Evolutionary conservation across 2,113 vertebrate species (phyloP), one percentile per base, ranked within the genome.

Genomic region (Neogale vison): DNA sequence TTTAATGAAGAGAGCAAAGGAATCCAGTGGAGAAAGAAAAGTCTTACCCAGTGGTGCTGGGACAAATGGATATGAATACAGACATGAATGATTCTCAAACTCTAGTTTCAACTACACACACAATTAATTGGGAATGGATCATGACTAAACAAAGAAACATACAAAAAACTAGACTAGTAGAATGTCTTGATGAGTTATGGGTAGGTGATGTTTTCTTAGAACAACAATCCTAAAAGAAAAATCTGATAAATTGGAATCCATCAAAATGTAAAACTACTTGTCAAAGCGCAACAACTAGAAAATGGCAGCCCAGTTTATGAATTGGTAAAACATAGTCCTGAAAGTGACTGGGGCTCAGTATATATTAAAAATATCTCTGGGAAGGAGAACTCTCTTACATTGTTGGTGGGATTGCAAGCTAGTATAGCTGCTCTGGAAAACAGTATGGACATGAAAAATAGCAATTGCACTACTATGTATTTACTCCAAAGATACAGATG

Each of bases 201-300:
- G 1, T 8, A 36, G 1, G 61, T 80, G 80, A 82, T 45, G 14
- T 0, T 96, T 88, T 77, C 11, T 71, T 80, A 72, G 8, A 96
- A 79, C 2, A 63, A 57, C 23, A 57, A 71, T 10, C 6, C n/a
- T 63, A 57, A 88, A 67, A 55, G 17, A 89, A 90, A 85, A 63
- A 67, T n/a, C 1, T 63, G 24, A 45, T n/a, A 39, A n/a, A 21
- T 83, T 76, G 23, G 45, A 87, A 83, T 87, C 12, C 21, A 31
- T 4, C 45, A 57, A 57, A 90, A 92, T 65, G 31, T 67, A 65
- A 34, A 87, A 79, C 13, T 90, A 79, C 1, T 79, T 24, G 82
- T 79, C 18, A 93, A 93, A 96, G 87, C 59, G 72, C 9, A n/a
- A 72, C 69, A 42, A 74, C 92, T 83, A 69, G 36, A 85, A 96